A percentile compares a stretch with the other conserved stretches of the same genome.
These are phyloP conservation scores for Mirza zaza DNA, from an alignment of 2,113 vertebrate genomes.

Conservation along the genomic window DNA sequence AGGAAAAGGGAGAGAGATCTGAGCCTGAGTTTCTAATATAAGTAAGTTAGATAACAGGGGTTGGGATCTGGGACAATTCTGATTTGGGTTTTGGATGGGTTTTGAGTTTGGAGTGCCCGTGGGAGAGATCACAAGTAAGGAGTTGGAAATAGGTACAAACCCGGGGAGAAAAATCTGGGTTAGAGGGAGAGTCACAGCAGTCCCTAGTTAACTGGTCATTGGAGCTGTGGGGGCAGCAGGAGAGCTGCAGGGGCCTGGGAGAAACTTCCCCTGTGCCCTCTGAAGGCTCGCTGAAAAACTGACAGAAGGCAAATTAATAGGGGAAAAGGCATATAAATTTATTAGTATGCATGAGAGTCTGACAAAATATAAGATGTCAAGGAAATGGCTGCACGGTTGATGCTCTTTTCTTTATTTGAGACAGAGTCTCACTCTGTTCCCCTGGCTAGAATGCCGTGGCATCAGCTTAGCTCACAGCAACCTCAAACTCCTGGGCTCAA, in stretches of 20 bases:
- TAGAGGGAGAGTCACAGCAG: background rate
- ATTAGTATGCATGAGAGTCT: background rate
- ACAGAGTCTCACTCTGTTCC: no score
- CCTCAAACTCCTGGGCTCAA: no score
- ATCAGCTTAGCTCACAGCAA: no score
- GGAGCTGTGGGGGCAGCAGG: background rate
- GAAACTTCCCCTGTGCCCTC: background rate
- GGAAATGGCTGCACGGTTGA: background rate
- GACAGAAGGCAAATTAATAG: background rate
- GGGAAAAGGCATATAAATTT: background rate
- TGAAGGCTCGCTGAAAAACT: background rate
- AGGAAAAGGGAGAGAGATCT: background rate
- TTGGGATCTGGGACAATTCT: background rate
- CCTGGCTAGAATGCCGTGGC: no score
- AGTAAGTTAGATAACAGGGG: no score
- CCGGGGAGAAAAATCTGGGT: no score
- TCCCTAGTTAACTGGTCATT: no score
- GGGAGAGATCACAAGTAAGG: background rate
- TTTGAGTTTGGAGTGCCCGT: background rate
- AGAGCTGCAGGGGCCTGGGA: background rate
- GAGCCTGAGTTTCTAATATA: background rate
- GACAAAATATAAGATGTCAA: background rate
- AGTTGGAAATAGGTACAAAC: background rate
- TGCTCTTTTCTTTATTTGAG: background rate
- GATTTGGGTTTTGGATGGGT: background rate